These are phyloP conservation scores for Vanessa atalanta DNA, from an alignment of 1,140 invertebrate species.

Conservation along the genomic window DNA sequence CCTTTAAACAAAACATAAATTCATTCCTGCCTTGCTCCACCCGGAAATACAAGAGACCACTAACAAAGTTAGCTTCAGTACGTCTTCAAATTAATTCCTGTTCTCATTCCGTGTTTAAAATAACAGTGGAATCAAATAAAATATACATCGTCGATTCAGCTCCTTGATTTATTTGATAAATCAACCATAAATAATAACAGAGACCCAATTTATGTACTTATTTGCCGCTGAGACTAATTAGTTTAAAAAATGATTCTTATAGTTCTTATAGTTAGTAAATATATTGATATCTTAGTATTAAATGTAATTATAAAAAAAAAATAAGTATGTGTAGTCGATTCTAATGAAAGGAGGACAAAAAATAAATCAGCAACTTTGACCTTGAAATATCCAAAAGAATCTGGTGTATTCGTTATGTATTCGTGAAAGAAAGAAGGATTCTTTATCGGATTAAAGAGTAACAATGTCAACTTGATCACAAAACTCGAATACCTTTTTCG, in stretches of 20 bases:
- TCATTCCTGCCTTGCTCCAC: neutral
- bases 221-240: too few species aligned
- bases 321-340: neutral
- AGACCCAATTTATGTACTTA: neutral
- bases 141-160: neutral
- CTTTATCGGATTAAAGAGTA: too few species aligned
- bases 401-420: too few species aligned
- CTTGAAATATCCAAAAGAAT: too few species aligned
- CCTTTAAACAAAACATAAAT: neutral
- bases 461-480: too few species aligned
- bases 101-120: neutral
- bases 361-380: too few species aligned
- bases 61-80: conserved; percentile 7
- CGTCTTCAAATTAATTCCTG: conserved; percentile 3
- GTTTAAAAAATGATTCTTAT: too few species aligned
- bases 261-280: too few species aligned
- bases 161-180: neutral
- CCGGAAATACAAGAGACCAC: neutral
- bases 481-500: too few species aligned
- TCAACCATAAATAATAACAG: neutral
- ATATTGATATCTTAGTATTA: too few species aligned
- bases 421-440: too few species aligned
- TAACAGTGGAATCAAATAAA: neutral
- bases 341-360: neutral
- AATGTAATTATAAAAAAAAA: neutral